phyloP scores from a whole-genome alignment of 1,140 invertebrate species.

The Meloidogyne hapla region DNA sequence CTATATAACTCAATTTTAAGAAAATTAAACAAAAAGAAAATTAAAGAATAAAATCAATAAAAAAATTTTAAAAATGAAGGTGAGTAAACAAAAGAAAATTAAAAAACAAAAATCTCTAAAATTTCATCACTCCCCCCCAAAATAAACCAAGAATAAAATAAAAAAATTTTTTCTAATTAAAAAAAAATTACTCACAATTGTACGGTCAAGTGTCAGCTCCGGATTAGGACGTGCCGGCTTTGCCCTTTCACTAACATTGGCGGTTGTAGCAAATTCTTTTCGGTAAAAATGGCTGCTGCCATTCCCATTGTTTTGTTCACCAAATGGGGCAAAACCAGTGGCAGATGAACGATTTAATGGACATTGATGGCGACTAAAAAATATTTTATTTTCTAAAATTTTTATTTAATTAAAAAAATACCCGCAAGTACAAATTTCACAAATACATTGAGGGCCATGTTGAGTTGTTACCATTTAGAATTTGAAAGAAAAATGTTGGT shows the following conservation, averaged over 20 bases:
- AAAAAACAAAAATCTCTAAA: no score
- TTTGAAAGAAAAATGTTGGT: background rate
- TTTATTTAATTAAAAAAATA: background rate
- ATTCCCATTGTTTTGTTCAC: background rate
- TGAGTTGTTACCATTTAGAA: background rate
- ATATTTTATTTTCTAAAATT: background rate
- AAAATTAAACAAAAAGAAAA: no score
- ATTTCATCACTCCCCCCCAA: no score
- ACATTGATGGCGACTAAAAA: background rate
- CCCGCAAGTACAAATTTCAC: slow-evolving; percentile 36
- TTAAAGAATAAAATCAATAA: no score
- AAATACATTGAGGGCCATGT: slow-evolving; percentile 33
- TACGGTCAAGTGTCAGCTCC: slow-evolving; percentile 5
- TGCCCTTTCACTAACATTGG: slow-evolving; percentile 7
- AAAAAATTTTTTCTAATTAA: background rate
- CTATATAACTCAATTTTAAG: no score
- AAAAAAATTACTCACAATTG: background rate
- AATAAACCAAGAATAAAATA: no score
- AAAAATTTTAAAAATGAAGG: no score
- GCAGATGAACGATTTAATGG: slow-evolving; percentile 18
- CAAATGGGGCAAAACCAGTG: background rate
- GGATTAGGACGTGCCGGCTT: slow-evolving; percentile 10
- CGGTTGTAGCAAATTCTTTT: slow-evolving; percentile 30
- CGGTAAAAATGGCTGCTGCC: slow-evolving; percentile 7
- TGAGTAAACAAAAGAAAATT: no score